Conservation (phyloP, 2,888 invertebrate genomes). For the Lepidocyrtinus sp. region DNA sequence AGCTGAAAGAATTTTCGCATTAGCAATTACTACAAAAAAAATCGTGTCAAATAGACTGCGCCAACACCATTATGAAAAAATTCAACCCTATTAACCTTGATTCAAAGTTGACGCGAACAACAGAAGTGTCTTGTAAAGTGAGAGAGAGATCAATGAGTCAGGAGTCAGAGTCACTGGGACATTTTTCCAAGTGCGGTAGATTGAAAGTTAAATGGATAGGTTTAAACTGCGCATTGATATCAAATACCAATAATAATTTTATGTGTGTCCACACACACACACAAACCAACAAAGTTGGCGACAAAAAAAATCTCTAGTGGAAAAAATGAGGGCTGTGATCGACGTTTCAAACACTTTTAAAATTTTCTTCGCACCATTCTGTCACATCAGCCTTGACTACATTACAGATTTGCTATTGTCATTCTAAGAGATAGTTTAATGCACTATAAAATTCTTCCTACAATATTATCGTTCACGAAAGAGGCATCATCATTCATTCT, state of each 20-base stretch:
- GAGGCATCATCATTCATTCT: constrained; percentile 12
- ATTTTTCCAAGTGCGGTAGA: too few species aligned
- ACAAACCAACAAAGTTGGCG: neutral
- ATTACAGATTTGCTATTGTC: constrained; percentile 17
- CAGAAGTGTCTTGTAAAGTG: neutral
- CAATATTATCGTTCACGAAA: neutral
- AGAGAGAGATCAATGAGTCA: too few species aligned
- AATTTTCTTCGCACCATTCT: constrained; percentile 12
- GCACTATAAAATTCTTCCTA: neutral
- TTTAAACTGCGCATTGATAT: too few species aligned
- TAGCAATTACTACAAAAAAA: too few species aligned
- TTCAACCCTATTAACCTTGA: neutral
- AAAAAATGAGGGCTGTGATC: neutral
- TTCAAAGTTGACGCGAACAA: neutral
- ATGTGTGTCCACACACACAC: neutral
- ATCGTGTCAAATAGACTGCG: neutral
- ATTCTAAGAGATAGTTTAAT: neutral
- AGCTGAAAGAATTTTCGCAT: neutral
- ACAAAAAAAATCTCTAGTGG: too few species aligned
- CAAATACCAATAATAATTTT: neutral
- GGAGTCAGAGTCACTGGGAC: too few species aligned
- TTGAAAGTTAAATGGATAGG: too few species aligned
- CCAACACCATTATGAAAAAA: too few species aligned
- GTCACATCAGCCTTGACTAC: constrained; percentile 16
- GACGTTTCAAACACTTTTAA: neutral